Percentiles rank a stretch among this genome's conserved stretches.
phyloP scores from a whole-genome alignment of 1,140 invertebrate genomes.

The Leptopilina boulardi region DNA sequence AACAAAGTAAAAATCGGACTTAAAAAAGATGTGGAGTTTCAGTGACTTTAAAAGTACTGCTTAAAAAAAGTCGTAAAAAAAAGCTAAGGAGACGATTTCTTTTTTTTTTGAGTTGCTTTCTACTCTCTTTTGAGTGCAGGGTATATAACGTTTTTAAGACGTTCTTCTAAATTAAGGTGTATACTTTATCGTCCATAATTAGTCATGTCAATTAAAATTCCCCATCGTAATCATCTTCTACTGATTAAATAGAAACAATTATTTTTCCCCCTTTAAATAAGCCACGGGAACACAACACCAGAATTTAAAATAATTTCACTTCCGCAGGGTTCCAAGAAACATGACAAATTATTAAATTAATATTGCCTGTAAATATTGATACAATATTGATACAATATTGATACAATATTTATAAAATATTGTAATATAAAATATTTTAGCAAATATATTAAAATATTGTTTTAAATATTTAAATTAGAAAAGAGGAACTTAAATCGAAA shows the following conservation, averaged over 20 bases:
- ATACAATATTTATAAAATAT: too few relatives aligned
- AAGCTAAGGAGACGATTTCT: background rate
- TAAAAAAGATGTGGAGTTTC: slow-evolving; percentile 60
- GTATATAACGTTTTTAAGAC: slow-evolving; percentile 15
- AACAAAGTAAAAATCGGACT: slow-evolving; percentile 70
- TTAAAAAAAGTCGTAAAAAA: slow-evolving; percentile 32
- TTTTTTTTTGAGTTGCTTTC: slow-evolving; percentile 9
- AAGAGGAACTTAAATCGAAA: background rate
- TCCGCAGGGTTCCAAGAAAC: too few relatives aligned
- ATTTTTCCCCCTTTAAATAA: background rate
- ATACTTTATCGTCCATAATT: slow-evolving; percentile 50
- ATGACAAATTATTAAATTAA: too few relatives aligned
- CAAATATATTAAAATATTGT: too few relatives aligned
- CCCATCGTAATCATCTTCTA: slow-evolving; percentile 33
- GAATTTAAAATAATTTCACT: background rate
- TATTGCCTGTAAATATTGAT: too few relatives aligned
- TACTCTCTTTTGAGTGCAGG: slow-evolving; percentile 30
- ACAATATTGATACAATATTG: too few relatives aligned
- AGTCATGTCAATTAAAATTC: slow-evolving; percentile 57
- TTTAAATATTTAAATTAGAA: too few relatives aligned
- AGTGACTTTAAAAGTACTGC: slow-evolving; percentile 62
- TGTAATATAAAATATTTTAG: too few relatives aligned
- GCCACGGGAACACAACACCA: background rate
- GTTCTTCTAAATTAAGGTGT: slow-evolving; percentile 36
- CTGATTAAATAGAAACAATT: slow-evolving; percentile 44